Evolutionary conservation across 2,113 vertebrate genomes (phyloP), one percentile per base, ranked within the genome.

Genomic region (Oreochromis spilurus): DNA sequence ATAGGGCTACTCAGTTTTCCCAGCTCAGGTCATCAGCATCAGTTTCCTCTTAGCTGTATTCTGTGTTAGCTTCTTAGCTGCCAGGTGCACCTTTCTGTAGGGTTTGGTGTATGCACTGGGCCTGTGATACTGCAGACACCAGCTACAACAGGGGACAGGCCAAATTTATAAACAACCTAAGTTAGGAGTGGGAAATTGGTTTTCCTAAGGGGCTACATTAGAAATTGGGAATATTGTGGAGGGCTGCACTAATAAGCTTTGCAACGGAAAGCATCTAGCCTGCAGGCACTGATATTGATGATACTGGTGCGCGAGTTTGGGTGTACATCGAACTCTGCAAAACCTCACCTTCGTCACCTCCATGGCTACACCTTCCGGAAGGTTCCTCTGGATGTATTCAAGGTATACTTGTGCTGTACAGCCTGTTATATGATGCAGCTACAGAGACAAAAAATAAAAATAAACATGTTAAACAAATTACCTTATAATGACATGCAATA

Each of bases 361-460:
- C 98, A 99, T 98, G 79, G 98, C 98, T 50, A 99, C 97, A 3
- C 99, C 98, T 94, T 99, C 99, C 4, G 99, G 98, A 84, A 99
- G 94, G 93, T 99, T 99, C 80, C 99, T 97, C 94, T 99, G 97
- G 83, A 99, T 97, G 3, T 99, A 99, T 91, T 99, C 99, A 88
- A 99, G 95, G 86, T 98, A 99, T 21, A 97, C 98, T 24, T 94
- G 93, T 5, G 97, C 97, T 50, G 97, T 99, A 91, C 97, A 97
- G 83, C 98, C 96, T 5, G 99, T 99, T 80, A 99, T 24, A 86
- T 95, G 93, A 60, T 95, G 96, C 70, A 99, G 93, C 99, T 99
- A 84, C 7, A 83, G 60, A 83, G 17, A 52, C 45, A 84, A 26
- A 34, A 50, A 14, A 75, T 29, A 29, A 31, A 48, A n/a, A 40